Base-by-base conservation (phyloP, 2,888 invertebrate species). In the Cynaeus angustus region DNA sequence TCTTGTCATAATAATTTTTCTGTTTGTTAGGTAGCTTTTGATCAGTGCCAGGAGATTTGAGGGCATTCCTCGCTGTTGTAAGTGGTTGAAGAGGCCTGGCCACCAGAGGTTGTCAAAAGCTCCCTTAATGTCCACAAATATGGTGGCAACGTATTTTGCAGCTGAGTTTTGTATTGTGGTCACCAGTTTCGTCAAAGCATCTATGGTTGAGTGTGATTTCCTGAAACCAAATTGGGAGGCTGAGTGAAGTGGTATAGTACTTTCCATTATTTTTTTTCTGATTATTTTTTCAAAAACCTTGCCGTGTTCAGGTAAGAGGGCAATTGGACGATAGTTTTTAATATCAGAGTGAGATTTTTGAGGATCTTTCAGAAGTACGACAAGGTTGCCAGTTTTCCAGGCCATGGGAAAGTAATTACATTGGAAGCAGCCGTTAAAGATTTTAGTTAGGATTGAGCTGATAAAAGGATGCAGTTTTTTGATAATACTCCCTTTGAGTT, bases 21-120 rank as follows among this genome's bases (percentile, higher is more conserved):
- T 2, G 28, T 69, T 58, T 10, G 66, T 33, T 8, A 64, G 48
- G 38, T 71, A 68, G 43, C 46, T 73, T 33, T 45, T 52, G 1
- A 71, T 16, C 8, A 46, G 10, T n/a, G 12, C 33, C 10, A 68
- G 50, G 0, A 68, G 14, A 10, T 56, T 28, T 0, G 0, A 0
- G 1, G 72, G 67, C 5, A 46, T 48, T 6, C 30, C 21, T 0
- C 46, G 21, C 0, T 53, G 12, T 14, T 33, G 41, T 0, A 72
- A 21, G 1, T 10, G 3, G 1, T 9, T 1, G 8, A 64, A 38
- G 0, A 69, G 8, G 1, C 41, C 52, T 0, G 69, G 69, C 69
- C 73, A 71, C 68, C 69, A 69, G 0, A 73, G 12, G 37, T 69
- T 73, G 26, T 71, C 64, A 33, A 73, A 73, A n/a, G 71, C 73